phyloP scores from a whole-genome alignment of 1,140 invertebrate genomes.

The Onthophagus taurus region DNA sequence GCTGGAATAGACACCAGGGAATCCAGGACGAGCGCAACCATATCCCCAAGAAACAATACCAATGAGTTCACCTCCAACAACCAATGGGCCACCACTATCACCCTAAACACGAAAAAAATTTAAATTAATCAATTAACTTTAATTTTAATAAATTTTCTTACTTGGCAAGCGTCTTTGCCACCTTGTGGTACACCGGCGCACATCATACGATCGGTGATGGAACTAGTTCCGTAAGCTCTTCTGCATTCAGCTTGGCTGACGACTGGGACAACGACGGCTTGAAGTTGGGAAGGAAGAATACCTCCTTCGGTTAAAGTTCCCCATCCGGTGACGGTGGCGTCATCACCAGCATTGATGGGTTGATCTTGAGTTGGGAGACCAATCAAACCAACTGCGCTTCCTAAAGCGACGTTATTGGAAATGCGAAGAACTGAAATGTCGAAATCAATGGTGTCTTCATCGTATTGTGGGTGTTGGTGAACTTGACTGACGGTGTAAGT shows the following conservation, averaged over 20 bases:
- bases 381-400: no score
- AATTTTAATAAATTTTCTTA: no score
- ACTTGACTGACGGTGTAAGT: no score
- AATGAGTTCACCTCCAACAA: constrained; percentile 40
- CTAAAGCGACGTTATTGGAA: no score
- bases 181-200: constrained; percentile 34
- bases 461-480: no score
- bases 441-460: no score
- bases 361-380: constrained; percentile 13
- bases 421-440: no score
- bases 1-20: constrained; percentile 47
- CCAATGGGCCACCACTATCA: constrained; percentile 43
- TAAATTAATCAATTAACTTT: no score
- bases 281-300: constrained; percentile 35
- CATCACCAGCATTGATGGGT: constrained; percentile 7
- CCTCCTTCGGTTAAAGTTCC: constrained; percentile 22
- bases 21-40: constrained; percentile 32
- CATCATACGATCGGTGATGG: constrained; percentile 34
- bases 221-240: constrained; percentile 27
- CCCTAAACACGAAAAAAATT: no score
- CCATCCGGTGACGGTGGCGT: constrained; percentile 33
- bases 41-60: constrained; percentile 44
- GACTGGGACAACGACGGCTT: constrained; percentile 38
- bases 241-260: constrained; percentile 31
- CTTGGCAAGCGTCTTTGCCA: constrained; percentile 30